Base-by-base conservation (phyloP, 2,113 vertebrate species). In the Microcebus tavaratra region DNA sequence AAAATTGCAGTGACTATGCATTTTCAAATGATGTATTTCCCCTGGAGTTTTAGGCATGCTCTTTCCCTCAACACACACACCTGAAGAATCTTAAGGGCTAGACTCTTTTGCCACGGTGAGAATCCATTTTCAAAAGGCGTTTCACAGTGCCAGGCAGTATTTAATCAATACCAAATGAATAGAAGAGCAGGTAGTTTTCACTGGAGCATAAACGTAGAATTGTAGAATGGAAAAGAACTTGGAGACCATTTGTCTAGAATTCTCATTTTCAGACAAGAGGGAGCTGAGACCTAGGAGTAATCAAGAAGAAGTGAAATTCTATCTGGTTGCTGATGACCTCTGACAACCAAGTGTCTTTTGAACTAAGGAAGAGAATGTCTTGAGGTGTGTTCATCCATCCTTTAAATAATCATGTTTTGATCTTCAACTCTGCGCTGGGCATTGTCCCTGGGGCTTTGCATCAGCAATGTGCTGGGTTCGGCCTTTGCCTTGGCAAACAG, bases 11-110 rank as follows among this genome's bases (percentile, higher is more conserved):
- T 55, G 27, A 70, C 36, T 76, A 57, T 88, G 7, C n/a, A 23
- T 79, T 95, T 72, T 96, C 76, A 94, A 95, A 95, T 61, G 63
- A 73, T 29, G 4, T 39, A 17, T 85, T 88, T 88, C 5, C 12
- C 8, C 25, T 88, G 68, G 68, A 61, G 21, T 95, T 95, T 83
- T 92, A 91, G 48, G 27, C 25, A 72, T 45, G 1, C 1, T 48
- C 3, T 50, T 34, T 8, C 36, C 6, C 5, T 76, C 29, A 90
- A 27, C 6, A 73, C 8, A 39, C 5, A 84, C 1, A 8, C 21
- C 72, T 95, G 6, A 2, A 78, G 72, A 93, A 34, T 78, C 42
- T 68, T 90, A 84, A 92, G 39, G 8, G 2, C 2, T 39, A 25
- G n/a, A 25, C 3, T 57, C 2, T 86, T 90, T 96, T 42, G 55